Conservation (phyloP, 2,888 invertebrate species). For the Leptinotarsa juncta region DNA sequence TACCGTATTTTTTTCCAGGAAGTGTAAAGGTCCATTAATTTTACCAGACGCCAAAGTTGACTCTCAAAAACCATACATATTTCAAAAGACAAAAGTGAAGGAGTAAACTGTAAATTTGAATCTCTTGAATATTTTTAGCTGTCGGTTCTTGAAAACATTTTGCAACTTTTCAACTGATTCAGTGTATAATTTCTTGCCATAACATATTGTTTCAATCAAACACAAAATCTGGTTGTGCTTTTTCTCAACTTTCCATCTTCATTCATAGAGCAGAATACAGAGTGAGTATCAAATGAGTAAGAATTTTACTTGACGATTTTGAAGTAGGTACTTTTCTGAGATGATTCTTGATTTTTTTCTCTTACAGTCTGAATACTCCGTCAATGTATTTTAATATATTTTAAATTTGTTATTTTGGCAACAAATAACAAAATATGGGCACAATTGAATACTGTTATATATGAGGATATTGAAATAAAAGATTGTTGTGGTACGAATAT, state of each 20-base stretch:
- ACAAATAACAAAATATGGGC: slow-evolving; percentile 63
- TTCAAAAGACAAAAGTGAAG: neutral
- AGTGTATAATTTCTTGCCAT: slow-evolving; percentile 59
- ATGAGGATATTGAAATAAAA: slow-evolving; percentile 59
- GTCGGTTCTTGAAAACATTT: neutral
- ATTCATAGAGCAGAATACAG: slow-evolving; percentile 1
- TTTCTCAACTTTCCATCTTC: slow-evolving; percentile 19
- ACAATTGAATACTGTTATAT: slow-evolving; percentile 62
- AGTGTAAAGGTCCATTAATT: too few species aligned
- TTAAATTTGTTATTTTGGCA: slow-evolving; percentile 42
- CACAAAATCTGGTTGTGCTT: slow-evolving; percentile 28
- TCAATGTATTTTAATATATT: slow-evolving; percentile 6
- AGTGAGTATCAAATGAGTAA: neutral
- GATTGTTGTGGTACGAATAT: slow-evolving; percentile 61
- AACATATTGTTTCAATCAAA: slow-evolving; percentile 54
- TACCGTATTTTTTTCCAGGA: too few species aligned
- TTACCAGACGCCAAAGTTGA: too few species aligned
- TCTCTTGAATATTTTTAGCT: slow-evolving; percentile 6
- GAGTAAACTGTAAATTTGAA: neutral
- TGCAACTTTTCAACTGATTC: slow-evolving; percentile 31
- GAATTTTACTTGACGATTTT: neutral
- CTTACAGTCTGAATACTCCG: neutral
- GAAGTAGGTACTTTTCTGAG: too few species aligned
- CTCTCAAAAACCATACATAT: too few species aligned
- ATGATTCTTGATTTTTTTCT: too few species aligned